Base-by-base conservation (phyloP, 1,140 invertebrate species). In the Pogonomyrmex barbatus region DNA sequence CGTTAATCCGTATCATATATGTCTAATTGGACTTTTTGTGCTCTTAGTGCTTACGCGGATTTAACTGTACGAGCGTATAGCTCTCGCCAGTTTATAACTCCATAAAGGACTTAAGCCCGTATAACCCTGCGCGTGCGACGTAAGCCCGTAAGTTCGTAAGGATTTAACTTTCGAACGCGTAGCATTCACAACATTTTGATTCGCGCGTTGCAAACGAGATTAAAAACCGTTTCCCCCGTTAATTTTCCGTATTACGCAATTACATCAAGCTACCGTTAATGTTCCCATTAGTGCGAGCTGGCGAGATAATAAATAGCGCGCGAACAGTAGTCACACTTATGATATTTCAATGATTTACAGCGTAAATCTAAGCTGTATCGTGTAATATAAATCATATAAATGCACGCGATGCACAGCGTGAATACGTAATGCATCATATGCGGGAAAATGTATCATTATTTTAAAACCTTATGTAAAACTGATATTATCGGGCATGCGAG, bases 21-120 rank as follows among this genome's bases (percentile, higher is more conserved):
- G 68, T 83, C 68, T 83, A 83, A 83, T 83, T 83, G 79, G 68
- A 75, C 63, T 75, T 83, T 83, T 83, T 83, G 54, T 68, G 47
- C 79, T 73, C 68, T 83, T 83, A 75, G 79, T 75, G 68, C 79
- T 83, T 75, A 83, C 42, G 42, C 68, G 79, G 79, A 73, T 83
- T 75, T 83, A 83, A 60, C 79, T 83, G 67, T 62, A 68, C 45
- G 68, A 24, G 24, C 39, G 56, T 60, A 42, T 83, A 73, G 54
- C 54, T 62, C 78, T 71, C 68, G 24, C 54, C 67, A 83, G 79
- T 83, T 83, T 83, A 83, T 83, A 83, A 83, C 79, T 83, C 79
- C 54, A 83, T 83, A 83, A 83, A 83, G 79, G 79, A 60, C 79
- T 83, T 83, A 83, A 82, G 52, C 54, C 33, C 68, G 50, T 70